Evolutionary conservation across 2,113 vertebrate species (phyloP).

Genomic region (Chaetodon trifascialis): DNA sequence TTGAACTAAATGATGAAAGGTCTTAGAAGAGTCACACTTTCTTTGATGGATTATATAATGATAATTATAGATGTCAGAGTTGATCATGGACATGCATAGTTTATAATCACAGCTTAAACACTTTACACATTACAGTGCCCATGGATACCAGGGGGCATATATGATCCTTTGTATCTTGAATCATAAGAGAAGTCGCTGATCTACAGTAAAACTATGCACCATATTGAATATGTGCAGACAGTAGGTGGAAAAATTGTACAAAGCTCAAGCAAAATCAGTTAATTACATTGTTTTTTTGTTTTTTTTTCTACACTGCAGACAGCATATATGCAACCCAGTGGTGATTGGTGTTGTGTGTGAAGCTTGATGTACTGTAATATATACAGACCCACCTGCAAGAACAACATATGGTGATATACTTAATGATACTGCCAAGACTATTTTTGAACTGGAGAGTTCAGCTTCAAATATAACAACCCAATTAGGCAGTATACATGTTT

Average conservation of each 20-base stretch:
- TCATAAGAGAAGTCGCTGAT: slow-evolving; percentile 43
- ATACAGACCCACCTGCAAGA: background rate
- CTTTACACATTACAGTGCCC: slow-evolving; percentile 44
- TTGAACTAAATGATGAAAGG: slow-evolving; percentile 78
- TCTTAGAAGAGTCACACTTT: slow-evolving; percentile 64
- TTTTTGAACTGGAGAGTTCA: background rate
- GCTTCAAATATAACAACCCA: background rate
- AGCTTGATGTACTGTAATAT: background rate
- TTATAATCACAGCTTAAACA: slow-evolving; percentile 60
- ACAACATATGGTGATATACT: slow-evolving; percentile 26
- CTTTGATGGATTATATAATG: slow-evolving; percentile 78
- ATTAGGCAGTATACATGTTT: background rate
- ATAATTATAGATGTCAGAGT: slow-evolving; percentile 70
- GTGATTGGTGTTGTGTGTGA: background rate
- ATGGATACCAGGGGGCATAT: slow-evolving; percentile 20
- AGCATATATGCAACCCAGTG: background rate
- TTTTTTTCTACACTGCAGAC: background rate
- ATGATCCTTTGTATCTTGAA: slow-evolving; percentile 4
- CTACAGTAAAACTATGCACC: slow-evolving; percentile 12
- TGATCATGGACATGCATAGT: slow-evolving; percentile 60
- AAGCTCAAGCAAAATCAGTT: background rate
- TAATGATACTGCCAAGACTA: slow-evolving; percentile 1
- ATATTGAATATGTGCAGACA: background rate
- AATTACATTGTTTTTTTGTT: background rate
- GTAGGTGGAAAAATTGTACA: background rate